Evolutionary conservation across 2,888 invertebrate genomes (phyloP), one percentile per base, ranked within the genome.

Genomic region (Cataglyphis rosenhaueri): DNA sequence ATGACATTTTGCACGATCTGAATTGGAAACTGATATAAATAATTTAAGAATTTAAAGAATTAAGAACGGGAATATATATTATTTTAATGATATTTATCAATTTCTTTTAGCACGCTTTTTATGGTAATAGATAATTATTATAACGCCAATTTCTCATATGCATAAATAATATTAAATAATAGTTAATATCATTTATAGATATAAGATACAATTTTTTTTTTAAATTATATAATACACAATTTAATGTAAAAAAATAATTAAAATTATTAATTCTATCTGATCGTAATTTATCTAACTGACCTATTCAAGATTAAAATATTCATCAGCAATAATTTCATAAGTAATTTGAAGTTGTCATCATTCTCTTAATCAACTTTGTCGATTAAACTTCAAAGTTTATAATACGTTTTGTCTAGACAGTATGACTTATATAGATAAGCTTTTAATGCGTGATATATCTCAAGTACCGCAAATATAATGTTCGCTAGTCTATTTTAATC

Each of bases 331-430:
- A 9, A 64, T 64, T 52, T 35, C 38, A 38, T 9, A 15, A 59
- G 1, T 1, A 18, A 68, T 59, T 41, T n/a, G 12, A 38, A 59
- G 2, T 21, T 68, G 32, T 35, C 25, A 35, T 61, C 18, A 48
- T 44, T 38, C 25, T 0, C 57, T 4, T 21, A 52, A n/a, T 5
- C 0, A 12, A 52, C 52, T 52, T 32, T 52, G 2, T 44, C 3
- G 59, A 25, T 25, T 68, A 59, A 35, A 35, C 35, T 79, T 59
- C 70, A 79, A 18, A 79, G 78, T 79, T 35, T 70, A 18, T 3
- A 25, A 38, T 55, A 35, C 0, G n/a, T 61, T 44, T 52, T 12
- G 18, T n/a, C 35, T 61, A 70, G 44, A 44, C 32, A 32, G 55
- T 10, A 9, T n/a, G 25, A 79, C 25, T 79, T 66, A n/a, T 32